phyloP scores from a whole-genome alignment of 35 echinoderm and acorn worm genomes.

The Ophioderma brevispina region DNA sequence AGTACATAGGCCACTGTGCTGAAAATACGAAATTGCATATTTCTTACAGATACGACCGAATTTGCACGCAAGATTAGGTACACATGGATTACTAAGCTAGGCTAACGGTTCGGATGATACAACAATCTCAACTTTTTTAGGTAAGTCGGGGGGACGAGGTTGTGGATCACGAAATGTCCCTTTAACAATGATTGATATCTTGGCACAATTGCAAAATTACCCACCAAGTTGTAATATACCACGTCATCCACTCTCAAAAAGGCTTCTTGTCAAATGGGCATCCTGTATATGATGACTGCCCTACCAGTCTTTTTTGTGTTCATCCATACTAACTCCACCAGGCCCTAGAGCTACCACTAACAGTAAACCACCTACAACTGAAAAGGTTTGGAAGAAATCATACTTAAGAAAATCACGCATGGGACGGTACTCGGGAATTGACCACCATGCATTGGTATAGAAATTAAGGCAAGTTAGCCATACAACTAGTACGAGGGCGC shows the following conservation, averaged over 20 bases:
- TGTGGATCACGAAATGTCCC: no score
- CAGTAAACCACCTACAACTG: constrained; percentile 88
- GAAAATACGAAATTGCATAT: no score
- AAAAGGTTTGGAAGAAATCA: constrained; percentile 99
- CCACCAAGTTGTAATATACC: no score
- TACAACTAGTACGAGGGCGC: constrained; percentile 83
- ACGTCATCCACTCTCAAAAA: no score
- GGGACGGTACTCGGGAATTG: constrained; percentile 91
- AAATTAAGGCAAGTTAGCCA: constrained; percentile 97
- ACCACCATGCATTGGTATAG: constrained; percentile 99
- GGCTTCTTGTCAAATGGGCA: not conserved
- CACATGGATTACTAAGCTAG: no score
- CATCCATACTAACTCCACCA: constrained; percentile 96
- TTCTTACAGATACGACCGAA: no score
- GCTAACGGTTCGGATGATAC: no score
- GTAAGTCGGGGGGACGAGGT: no score
- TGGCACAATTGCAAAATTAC: not conserved
- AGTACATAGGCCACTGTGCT: no score
- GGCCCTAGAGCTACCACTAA: constrained; percentile 92
- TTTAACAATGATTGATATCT: not conserved
- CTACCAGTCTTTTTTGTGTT: constrained; percentile 99
- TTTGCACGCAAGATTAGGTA: no score
- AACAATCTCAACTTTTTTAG: no score
- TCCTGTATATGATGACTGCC: not conserved
- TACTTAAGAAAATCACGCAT: constrained; percentile 99